These are phyloP conservation scores for Leucozona laternaria DNA, from an alignment of 2,888 invertebrate species.

Conservation along the genomic window DNA sequence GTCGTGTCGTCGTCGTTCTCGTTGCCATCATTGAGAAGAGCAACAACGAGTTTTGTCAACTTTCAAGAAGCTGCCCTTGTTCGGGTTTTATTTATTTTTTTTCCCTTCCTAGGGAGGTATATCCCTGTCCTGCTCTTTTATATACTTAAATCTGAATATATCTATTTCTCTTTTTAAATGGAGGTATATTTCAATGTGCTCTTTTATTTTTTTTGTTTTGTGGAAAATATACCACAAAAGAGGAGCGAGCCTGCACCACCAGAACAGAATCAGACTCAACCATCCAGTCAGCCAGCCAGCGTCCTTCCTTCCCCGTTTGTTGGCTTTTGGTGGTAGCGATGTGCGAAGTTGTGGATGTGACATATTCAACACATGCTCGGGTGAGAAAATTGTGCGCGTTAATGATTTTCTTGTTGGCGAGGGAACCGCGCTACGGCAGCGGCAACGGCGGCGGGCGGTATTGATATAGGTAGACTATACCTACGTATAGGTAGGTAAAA, in stretches of 20 bases:
- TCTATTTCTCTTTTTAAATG: conserved; percentile 56
- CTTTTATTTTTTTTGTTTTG: conserved; percentile 36
- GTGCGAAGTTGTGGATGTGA: conserved; percentile 76
- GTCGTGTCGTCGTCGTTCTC: conserved; percentile 26
- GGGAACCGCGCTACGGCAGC: conserved; percentile 53
- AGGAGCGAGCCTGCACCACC: conserved; percentile 41
- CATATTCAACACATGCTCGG: conserved; percentile 76
- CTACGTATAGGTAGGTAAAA: neutral
- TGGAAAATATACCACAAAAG: conserved; percentile 31
- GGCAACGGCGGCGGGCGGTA: conserved; percentile 34
- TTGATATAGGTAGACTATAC: neutral
- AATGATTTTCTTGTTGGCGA: conserved; percentile 75
- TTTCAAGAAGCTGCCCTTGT: conserved; percentile 54
- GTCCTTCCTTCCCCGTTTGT: conserved; percentile 61
- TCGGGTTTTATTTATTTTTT: neutral
- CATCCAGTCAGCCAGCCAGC: conserved; percentile 4
- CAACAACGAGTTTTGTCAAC: conserved; percentile 75
- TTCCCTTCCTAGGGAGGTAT: neutral
- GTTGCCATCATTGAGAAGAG: conserved; percentile 54
- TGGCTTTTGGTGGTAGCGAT: conserved; percentile 62
- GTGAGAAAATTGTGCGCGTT: conserved; percentile 76
- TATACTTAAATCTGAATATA: conserved; percentile 48
- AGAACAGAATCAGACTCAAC: conserved; percentile 1
- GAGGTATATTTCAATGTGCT: conserved; percentile 60
- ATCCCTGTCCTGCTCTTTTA: conserved; percentile 61